Evolutionary conservation across 2,888 invertebrate species (phyloP).

Genomic region (Leptinotarsa rubiginosa): DNA sequence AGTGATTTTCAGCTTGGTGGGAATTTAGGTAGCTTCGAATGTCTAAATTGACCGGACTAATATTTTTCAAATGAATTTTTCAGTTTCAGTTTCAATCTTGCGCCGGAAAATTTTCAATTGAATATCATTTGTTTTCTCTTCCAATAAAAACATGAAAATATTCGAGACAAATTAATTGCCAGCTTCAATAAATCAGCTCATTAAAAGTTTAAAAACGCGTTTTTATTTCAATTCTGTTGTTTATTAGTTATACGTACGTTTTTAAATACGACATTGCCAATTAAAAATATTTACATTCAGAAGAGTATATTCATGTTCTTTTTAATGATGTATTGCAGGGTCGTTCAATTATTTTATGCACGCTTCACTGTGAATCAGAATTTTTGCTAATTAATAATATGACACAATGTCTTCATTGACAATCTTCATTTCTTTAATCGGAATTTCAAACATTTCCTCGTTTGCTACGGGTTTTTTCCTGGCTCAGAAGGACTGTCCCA

Average conservation of each 20-base stretch:
- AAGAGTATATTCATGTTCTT: conserved; percentile 5
- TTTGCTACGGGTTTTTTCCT: no score
- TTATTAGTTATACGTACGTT: conserved; percentile 30
- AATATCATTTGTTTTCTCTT: conserved; percentile 13
- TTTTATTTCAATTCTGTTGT: conserved; percentile 32
- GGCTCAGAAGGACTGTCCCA: no score
- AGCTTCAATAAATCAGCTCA: conserved; percentile 41
- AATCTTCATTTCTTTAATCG: background rate
- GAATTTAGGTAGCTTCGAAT: no score
- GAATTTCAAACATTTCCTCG: no score
- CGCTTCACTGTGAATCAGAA: conserved; percentile 25
- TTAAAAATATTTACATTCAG: conserved; percentile 40
- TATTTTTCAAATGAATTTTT: no score
- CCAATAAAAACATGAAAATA: conserved; percentile 33
- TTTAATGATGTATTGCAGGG: conserved; percentile 36
- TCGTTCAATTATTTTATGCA: conserved; percentile 31
- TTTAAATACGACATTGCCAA: conserved; percentile 36
- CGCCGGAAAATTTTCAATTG: background rate
- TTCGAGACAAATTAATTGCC: conserved; percentile 37
- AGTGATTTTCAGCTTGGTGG: no score
- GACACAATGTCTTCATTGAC: conserved; percentile 1
- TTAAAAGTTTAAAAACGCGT: conserved; percentile 51
- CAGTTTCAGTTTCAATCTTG: no score
- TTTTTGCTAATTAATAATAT: conserved; percentile 37
- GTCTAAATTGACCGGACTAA: no score